Percentiles rank a stretch among this genome's conserved stretches.
Conservation (phyloP, 1,140 invertebrate genomes). For the Drosophila setifemur region DNA sequence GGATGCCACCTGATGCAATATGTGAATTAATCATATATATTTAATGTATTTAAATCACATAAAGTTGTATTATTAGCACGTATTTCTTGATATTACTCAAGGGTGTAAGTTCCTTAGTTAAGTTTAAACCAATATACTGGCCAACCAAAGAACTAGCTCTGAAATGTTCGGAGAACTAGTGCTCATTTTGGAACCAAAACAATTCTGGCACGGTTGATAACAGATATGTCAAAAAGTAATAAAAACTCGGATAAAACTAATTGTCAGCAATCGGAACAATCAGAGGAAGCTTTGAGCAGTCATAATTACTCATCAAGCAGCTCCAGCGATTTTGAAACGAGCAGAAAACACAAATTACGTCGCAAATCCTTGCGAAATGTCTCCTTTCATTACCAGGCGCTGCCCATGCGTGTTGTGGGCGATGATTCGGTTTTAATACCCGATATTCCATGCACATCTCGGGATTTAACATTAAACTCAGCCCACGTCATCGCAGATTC, state of each 20-base stretch:
- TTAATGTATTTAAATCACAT: too few species aligned
- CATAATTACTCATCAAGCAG: conserved; percentile 5
- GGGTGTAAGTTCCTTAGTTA: too few species aligned
- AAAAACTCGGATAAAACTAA: neutral
- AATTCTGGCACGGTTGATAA: conserved; percentile 8
- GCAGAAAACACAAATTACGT: conserved; percentile 32
- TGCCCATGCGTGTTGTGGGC: conserved; percentile 41
- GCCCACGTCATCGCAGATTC: conserved; percentile 50
- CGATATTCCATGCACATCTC: conserved; percentile 3
- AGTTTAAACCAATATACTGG: too few species aligned
- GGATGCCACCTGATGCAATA: neutral
- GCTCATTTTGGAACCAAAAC: conserved; percentile 25
- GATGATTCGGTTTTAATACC: neutral
- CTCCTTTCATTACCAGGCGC: conserved; percentile 34
- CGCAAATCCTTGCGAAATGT: conserved; percentile 24
- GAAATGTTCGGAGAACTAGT: neutral
- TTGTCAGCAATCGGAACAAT: neutral
- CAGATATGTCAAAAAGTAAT: conserved; percentile 31
- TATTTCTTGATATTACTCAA: too few species aligned
- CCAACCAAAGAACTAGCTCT: too few species aligned
- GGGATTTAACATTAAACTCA: conserved; percentile 37
- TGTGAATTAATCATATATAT: neutral
- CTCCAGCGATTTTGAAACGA: conserved; percentile 36
- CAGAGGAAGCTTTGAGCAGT: neutral
- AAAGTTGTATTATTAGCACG: too few species aligned